A percentile compares a stretch with the other conserved stretches of the same genome.
These are phyloP conservation scores for Ictalurus punctatus DNA, from an alignment of 2,113 vertebrate genomes.

Conservation along the genomic window DNA sequence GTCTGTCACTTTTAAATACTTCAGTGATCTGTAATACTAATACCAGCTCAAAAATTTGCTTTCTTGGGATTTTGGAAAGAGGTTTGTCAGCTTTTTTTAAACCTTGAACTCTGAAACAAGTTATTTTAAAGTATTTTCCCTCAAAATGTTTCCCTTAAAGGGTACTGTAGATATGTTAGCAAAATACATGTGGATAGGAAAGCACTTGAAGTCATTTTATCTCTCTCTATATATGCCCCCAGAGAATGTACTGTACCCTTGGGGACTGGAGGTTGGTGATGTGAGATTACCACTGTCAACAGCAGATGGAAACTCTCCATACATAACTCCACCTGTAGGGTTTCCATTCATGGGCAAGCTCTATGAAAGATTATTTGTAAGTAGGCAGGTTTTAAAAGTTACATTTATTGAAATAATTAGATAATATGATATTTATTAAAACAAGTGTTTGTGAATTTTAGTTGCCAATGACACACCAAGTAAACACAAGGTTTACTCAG, in stretches of 20 bases:
- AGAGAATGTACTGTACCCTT: slow-evolving; percentile 75
- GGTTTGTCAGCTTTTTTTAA: not conserved
- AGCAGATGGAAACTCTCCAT: slow-evolving; percentile 76
- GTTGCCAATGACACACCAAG: not conserved
- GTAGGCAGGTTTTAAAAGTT: slow-evolving; percentile 54
- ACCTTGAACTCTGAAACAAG: not conserved
- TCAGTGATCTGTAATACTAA: not conserved
- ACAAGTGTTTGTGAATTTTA: not conserved
- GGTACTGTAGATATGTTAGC: not conserved
- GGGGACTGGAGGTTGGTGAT: slow-evolving; percentile 73
- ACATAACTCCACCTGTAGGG: slow-evolving; percentile 70
- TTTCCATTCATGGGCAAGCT: slow-evolving; percentile 73
- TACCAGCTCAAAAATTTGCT: not conserved
- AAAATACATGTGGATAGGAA: not conserved
- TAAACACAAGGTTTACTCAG: slow-evolving; percentile 54
- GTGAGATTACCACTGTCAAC: slow-evolving; percentile 55
- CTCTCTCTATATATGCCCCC: slow-evolving; percentile 30
- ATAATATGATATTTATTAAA: not conserved
- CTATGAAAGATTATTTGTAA: slow-evolving; percentile 75
- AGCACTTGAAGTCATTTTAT: slow-evolving; percentile 4
- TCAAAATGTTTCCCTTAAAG: not conserved
- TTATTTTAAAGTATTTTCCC: not conserved
- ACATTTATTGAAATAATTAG: not conserved
- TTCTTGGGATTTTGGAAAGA: not conserved
- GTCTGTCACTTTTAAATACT: not conserved